These are phyloP conservation scores for Gouania willdenowi DNA, from an alignment of 2,797 vertebrate species.

Conservation along the genomic window DNA sequence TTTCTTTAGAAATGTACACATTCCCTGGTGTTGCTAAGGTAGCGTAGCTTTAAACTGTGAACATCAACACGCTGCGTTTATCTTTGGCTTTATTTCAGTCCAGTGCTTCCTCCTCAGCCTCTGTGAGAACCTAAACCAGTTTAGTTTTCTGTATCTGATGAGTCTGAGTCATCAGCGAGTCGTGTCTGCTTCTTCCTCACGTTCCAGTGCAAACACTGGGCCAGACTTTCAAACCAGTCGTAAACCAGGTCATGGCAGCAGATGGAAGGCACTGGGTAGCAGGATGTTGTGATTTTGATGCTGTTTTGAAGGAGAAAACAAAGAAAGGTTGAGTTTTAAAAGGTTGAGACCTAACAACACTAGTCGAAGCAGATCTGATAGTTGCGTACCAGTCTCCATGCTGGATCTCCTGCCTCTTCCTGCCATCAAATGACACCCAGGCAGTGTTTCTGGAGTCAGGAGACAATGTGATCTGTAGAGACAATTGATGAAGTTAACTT, in stretches of 20 bases:
- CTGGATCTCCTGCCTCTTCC: slow-evolving; percentile 81
- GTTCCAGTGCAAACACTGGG: slow-evolving; percentile 83
- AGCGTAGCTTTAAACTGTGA: too few relatives aligned
- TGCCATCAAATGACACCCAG: slow-evolving; percentile 83
- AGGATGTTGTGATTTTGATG: slow-evolving; percentile 82
- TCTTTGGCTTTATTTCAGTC: not conserved
- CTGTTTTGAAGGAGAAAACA: too few relatives aligned
- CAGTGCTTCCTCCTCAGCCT: not conserved
- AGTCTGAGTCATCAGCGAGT: slow-evolving; percentile 67
- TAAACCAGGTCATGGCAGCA: slow-evolving; percentile 83
- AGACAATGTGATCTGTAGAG: slow-evolving; percentile 79
- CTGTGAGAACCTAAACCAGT: too few relatives aligned
- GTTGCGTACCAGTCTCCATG: slow-evolving; percentile 76
- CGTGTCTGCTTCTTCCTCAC: slow-evolving; percentile 79
- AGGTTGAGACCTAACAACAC: too few relatives aligned
- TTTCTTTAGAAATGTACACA: too few relatives aligned
- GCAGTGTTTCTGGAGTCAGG: slow-evolving; percentile 80
- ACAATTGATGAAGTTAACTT: too few relatives aligned
- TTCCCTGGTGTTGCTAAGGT: too few relatives aligned
- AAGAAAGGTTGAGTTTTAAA: too few relatives aligned
- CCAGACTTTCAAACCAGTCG: slow-evolving; percentile 84
- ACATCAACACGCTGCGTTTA: too few relatives aligned
- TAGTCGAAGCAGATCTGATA: not conserved
- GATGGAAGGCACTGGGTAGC: slow-evolving; percentile 80
- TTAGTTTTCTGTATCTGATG: slow-evolving; percentile 78